phyloP scores from a whole-genome alignment of 2,888 invertebrate genomes.

The Priocnemis perturbator region DNA sequence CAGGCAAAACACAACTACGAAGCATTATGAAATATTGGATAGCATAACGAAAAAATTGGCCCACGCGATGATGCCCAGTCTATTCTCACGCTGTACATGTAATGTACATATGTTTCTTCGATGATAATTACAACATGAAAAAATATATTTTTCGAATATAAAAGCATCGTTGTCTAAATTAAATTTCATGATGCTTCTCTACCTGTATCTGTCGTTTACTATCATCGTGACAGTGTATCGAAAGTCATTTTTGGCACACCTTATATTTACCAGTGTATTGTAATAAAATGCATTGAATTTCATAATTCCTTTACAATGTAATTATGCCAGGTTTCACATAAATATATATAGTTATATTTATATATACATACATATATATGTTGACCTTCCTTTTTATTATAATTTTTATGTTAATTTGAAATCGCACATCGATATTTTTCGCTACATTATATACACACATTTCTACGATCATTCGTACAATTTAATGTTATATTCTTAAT shows the following conservation, averaged over 20 bases:
- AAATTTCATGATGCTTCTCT: slow-evolving; percentile 29
- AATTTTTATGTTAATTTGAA: slow-evolving; percentile 41
- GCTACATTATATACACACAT: slow-evolving; percentile 50
- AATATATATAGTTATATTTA: slow-evolving; percentile 43
- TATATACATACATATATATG: slow-evolving; percentile 35
- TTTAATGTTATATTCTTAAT: slow-evolving; percentile 57
- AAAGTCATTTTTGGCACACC: slow-evolving; percentile 20
- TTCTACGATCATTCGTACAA: slow-evolving; percentile 51
- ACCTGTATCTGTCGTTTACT: slow-evolving; percentile 9
- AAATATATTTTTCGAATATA: too few species aligned
- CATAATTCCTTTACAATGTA: slow-evolving; percentile 49
- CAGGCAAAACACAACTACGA: slow-evolving; percentile 11
- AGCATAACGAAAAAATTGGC: not conserved
- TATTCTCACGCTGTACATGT: too few species aligned
- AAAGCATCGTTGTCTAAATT: too few species aligned
- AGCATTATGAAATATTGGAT: slow-evolving; percentile 33
- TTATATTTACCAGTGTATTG: slow-evolving; percentile 41
- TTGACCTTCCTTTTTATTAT: slow-evolving; percentile 42
- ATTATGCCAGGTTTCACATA: slow-evolving; percentile 36
- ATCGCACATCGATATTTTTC: slow-evolving; percentile 46
- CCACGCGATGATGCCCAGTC: not conserved
- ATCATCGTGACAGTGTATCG: slow-evolving; percentile 21
- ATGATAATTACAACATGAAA: not conserved
- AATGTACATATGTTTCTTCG: not conserved
- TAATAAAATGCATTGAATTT: slow-evolving; percentile 41